These are phyloP conservation scores for Hoplodrina ambigua DNA, from an alignment of 2,888 invertebrate genomes.

Conservation along the genomic window DNA sequence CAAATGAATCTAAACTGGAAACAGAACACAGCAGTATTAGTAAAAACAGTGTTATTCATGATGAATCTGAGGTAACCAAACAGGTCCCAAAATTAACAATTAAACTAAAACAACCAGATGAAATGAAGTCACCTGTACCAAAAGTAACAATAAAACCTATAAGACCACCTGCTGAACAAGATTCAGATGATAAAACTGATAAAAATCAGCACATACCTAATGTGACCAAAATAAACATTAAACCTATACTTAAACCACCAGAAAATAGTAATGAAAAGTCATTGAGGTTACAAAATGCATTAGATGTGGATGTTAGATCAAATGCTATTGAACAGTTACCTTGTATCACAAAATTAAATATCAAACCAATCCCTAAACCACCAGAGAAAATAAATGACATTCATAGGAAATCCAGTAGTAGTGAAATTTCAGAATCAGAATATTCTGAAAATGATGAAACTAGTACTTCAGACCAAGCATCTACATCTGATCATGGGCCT, in stretches of 20 bases:
- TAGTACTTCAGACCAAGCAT: conserved; percentile 85
- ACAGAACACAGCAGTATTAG: conserved; percentile 63
- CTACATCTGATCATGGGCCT: conserved; percentile 83
- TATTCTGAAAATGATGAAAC: conserved; percentile 90
- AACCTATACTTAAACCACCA: conserved; percentile 84
- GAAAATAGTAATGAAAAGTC: conserved; percentile 80
- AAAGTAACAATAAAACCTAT: conserved; percentile 88
- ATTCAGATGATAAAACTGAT: conserved; percentile 57
- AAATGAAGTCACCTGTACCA: conserved; percentile 82
- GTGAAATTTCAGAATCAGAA: conserved; percentile 89
- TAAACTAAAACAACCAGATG: conserved; percentile 84
- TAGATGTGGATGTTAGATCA: conserved; percentile 58
- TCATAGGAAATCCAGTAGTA: conserved; percentile 87
- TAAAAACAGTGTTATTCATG: conserved; percentile 63
- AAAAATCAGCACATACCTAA: conserved; percentile 75
- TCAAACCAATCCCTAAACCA: conserved; percentile 87
- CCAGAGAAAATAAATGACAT: conserved; percentile 86
- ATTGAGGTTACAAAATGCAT: conserved; percentile 71
- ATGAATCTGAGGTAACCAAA: conserved; percentile 75
- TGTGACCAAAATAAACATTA: conserved; percentile 85
- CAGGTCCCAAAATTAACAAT: conserved; percentile 89
- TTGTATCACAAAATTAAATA: conserved; percentile 85
- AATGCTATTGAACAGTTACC: conserved; percentile 78
- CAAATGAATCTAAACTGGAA: conserved; percentile 64
- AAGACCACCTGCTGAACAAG: conserved; percentile 74